phyloP scores from a whole-genome alignment of 2,797 vertebrate genomes.

The Gymnoscopelus braueri region DNA sequence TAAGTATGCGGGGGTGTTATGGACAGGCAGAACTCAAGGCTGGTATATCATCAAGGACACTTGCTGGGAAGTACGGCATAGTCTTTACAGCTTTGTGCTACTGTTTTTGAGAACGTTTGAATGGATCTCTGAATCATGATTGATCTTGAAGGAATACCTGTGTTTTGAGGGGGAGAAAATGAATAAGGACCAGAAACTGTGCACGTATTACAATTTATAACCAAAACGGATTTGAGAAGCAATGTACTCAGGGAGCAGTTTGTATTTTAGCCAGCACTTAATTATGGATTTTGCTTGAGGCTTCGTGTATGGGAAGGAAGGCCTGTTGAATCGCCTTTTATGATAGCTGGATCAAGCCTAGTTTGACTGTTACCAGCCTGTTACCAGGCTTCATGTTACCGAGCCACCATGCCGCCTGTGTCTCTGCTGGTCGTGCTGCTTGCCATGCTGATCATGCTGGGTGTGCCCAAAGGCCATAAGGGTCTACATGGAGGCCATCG shows the following conservation, averaged over 20 bases:
- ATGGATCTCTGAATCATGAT: slow-evolving; percentile 29
- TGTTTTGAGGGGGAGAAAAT: not conserved
- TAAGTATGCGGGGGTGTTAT: slow-evolving; percentile 56
- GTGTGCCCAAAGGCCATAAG: slow-evolving; percentile 67
- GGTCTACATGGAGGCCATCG: slow-evolving; percentile 44
- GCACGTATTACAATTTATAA: not conserved
- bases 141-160: slow-evolving; percentile 27
- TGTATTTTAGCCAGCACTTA: not conserved
- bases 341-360: not conserved
- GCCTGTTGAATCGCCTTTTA: slow-evolving; percentile 6
- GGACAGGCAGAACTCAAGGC: slow-evolving; percentile 50
- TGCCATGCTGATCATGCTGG: slow-evolving; percentile 64
- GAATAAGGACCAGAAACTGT: not conserved
- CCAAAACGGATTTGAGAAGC: too few relatives aligned
- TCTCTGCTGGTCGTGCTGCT: slow-evolving; percentile 65
- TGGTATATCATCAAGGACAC: slow-evolving; percentile 49
- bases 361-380: not conserved
- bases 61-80: slow-evolving; percentile 35
- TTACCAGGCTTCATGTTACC: not conserved
- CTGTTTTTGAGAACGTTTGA: slow-evolving; percentile 31
- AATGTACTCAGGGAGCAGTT: too few relatives aligned
- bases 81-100: slow-evolving; percentile 31
- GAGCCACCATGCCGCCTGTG: slow-evolving; percentile 56
- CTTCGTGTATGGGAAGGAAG: not conserved
- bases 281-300: slow-evolving; percentile 15